Base-by-base conservation (phyloP, 2,888 invertebrate species). In the Callimorpha dominula region DNA sequence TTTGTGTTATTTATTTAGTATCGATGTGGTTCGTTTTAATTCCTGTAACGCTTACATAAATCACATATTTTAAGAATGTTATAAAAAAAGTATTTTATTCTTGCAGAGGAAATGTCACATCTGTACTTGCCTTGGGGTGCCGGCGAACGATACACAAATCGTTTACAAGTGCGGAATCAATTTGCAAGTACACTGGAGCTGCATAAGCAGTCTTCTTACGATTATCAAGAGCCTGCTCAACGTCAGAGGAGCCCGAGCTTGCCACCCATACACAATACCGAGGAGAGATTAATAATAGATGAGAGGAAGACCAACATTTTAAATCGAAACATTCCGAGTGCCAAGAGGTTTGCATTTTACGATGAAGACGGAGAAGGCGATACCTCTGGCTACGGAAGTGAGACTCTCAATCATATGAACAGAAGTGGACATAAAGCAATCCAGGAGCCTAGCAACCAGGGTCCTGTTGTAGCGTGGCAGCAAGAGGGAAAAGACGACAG, bases 381-480 rank as follows among this genome's bases (percentile, higher is more conserved):
- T 87, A 98, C 98, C 71, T 98, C 98, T 50, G 98, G 98, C 57
- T 98, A 98, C 92, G 97, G 98, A 68, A 98, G 98, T 89, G 98
- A 98, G 88, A 97, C 97, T 67, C 92, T 96, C 15, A 96, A 96
- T 87, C 96, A 96, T 75, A 96, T 92, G 89, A 92, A 92, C 70
- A 90, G 89, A 80, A 87, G 86, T 77, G 89, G 87, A 72, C 90
- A 87, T 76, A 85, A 87, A 43, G 85, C 86, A 6, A 80, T 91
- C 64, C 88, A 90, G 62, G 90, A 90, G 46, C 81, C 83, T 11
- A 76, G 65, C 71, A 85, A 86, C 67, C 86, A 85, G 65, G 91
- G 88, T 76, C 92, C 94, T 11, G 91, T 96, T 6, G 89, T 95
- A 70, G 95, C 94, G 63, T 96, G 96, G 95, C 95, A 95, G 80